Conservation (phyloP, 2,797 vertebrate species). For the Fundulus diaphanus region DNA sequence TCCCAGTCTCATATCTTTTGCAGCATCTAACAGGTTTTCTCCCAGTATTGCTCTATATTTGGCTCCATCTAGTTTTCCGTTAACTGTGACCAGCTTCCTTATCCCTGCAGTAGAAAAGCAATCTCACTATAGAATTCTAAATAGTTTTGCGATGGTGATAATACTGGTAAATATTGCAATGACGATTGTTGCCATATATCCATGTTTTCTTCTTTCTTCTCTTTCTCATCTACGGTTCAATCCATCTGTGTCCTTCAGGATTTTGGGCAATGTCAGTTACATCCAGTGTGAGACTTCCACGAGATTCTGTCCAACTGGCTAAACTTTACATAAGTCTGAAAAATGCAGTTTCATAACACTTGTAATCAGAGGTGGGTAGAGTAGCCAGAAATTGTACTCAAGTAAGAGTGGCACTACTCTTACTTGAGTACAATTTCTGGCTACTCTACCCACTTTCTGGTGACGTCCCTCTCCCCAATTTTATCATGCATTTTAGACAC, state of each 20-base stretch:
- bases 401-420: too few relatives aligned
- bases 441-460: too few relatives aligned
- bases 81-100: not conserved
- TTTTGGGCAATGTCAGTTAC: not conserved
- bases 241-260: not conserved
- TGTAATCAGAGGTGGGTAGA: too few relatives aligned
- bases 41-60: not conserved
- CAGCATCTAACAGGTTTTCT: not conserved
- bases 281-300: not conserved
- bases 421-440: too few relatives aligned
- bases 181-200: not conserved
- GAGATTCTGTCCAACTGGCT: not conserved
- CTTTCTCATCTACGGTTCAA: not conserved
- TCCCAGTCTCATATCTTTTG: not conserved
- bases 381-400: too few relatives aligned
- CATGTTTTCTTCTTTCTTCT: not conserved
- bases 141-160: not conserved
- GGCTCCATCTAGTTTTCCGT: not conserved
- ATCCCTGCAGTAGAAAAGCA: not conserved
- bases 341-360: not conserved
- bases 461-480: too few relatives aligned
- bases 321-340: not conserved
- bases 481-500: too few relatives aligned
- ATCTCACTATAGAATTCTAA: too few relatives aligned
- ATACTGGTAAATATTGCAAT: not conserved